Conservation (phyloP, 2,888 invertebrate species). For the Steinernema scapterisci region DNA sequence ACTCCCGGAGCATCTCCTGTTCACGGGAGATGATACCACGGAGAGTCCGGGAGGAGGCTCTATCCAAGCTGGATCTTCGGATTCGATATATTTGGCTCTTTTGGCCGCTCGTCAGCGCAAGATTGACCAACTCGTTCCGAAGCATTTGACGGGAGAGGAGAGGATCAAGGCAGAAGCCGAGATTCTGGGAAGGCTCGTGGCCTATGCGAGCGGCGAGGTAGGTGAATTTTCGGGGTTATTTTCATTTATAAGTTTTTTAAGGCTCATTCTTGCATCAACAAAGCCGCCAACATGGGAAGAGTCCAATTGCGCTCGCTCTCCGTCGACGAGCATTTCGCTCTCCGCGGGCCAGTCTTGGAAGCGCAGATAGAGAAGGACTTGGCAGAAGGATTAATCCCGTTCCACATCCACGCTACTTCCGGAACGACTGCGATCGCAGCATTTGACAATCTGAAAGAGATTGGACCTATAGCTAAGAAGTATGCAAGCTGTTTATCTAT, state of each 20-base stretch:
- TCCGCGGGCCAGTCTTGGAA: neutral
- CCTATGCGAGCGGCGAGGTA: slow-evolving; percentile 77
- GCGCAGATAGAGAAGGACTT: neutral
- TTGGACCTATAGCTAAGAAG: neutral
- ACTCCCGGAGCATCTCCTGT: slow-evolving; percentile 84
- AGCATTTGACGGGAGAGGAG: too few species aligned
- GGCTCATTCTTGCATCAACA: slow-evolving; percentile 91
- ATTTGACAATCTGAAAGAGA: neutral
- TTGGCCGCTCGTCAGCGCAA: slow-evolving; percentile 88
- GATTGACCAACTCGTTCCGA: too few species aligned
- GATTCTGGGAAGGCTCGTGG: slow-evolving; percentile 82
- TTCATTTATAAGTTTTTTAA: neutral
- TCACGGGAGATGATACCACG: slow-evolving; percentile 24
- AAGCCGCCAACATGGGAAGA: slow-evolving; percentile 87
- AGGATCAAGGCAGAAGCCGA: slow-evolving; percentile 82
- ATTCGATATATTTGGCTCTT: slow-evolving; percentile 86
- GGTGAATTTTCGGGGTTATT: neutral
- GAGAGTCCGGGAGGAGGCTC: slow-evolving; percentile 37
- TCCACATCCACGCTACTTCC: neutral
- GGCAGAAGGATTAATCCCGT: neutral
- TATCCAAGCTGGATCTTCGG: slow-evolving; percentile 77
- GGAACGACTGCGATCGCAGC: neutral
- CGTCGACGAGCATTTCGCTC: slow-evolving; percentile 74
- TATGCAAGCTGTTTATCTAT: too few species aligned
- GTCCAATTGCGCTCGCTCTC: slow-evolving; percentile 88